A percentile compares a stretch with the other conserved stretches of the same genome.
Evolutionary conservation across 1,140 invertebrate genomes (phyloP).

Genomic region (Notospermus geniculatus): DNA sequence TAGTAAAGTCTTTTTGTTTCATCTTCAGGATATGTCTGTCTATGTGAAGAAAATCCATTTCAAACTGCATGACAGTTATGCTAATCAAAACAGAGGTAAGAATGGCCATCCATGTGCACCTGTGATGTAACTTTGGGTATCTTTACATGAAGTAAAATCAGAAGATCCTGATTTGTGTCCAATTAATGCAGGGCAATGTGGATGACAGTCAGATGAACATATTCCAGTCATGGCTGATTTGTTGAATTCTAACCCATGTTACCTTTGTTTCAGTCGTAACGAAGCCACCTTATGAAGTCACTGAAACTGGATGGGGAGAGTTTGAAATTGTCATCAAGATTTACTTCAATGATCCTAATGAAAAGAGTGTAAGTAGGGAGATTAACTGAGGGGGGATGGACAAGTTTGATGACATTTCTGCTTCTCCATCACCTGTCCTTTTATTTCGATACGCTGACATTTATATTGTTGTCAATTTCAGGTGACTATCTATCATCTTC

Average conservation of each 20-base stretch:
- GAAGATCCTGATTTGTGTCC: too few species aligned
- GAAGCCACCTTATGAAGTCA: slow-evolving; percentile 95
- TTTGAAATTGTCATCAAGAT: slow-evolving; percentile 99
- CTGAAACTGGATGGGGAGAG: slow-evolving; percentile 99
- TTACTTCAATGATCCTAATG: slow-evolving; percentile 95
- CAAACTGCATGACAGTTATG: slow-evolving; percentile 96
- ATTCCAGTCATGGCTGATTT: too few species aligned
- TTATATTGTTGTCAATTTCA: slow-evolving; percentile 61
- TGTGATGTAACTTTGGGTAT: background rate
- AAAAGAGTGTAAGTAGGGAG: slow-evolving; percentile 75
- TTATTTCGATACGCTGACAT: too few species aligned
- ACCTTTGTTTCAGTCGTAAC: slow-evolving; percentile 64
- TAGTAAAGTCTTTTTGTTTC: slow-evolving; percentile 15
- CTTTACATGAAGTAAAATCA: too few species aligned
- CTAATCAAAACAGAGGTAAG: slow-evolving; percentile 79
- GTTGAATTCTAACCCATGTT: too few species aligned
- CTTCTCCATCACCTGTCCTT: too few species aligned
- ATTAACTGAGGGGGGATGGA: too few species aligned
- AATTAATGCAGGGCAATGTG: too few species aligned
- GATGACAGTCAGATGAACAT: background rate
- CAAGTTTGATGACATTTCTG: too few species aligned
- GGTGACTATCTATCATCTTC: slow-evolving; percentile 92
- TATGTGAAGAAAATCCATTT: slow-evolving; percentile 98
- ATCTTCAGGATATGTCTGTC: slow-evolving; percentile 76
- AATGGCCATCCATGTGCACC: background rate